phyloP scores from a whole-genome alignment of 1,140 invertebrate species.

The Pseudomyrmex flavicornis region DNA sequence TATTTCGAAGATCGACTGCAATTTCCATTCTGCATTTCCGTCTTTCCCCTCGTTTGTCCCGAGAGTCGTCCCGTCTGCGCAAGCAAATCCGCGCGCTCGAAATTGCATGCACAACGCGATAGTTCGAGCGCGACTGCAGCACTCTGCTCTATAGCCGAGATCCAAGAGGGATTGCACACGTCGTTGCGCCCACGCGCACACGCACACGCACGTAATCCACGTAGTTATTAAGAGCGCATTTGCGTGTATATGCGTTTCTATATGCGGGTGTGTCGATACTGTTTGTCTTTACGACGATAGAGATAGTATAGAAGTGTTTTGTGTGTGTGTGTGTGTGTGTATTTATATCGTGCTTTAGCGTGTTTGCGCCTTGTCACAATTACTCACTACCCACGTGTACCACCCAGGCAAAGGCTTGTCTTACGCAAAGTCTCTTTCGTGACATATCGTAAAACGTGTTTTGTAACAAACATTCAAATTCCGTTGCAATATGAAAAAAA shows the following conservation, averaged over 20 bases:
- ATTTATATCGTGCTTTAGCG: not conserved
- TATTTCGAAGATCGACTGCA: constrained; percentile 11
- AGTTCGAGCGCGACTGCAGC: constrained; percentile 28
- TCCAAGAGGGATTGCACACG: constrained; percentile 2
- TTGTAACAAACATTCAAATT: constrained; percentile 46
- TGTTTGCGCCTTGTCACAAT: constrained; percentile 70
- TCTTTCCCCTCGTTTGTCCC: constrained; percentile 5
- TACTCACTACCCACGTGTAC: constrained; percentile 63
- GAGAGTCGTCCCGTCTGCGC: not conserved
- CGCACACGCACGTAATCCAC: constrained; percentile 32
- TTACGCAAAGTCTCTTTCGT: not conserved
- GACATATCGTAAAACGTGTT: constrained; percentile 8
- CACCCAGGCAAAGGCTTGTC: constrained; percentile 39
- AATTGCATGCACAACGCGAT: constrained; percentile 25
- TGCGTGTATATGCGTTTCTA: not conserved
- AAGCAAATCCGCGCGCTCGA: not conserved
- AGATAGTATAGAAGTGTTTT: not conserved
- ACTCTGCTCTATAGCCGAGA: constrained; percentile 13
- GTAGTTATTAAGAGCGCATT: not conserved
- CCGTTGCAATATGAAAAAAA: not conserved
- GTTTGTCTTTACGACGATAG: not conserved
- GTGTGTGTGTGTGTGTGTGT: constrained; percentile 3
- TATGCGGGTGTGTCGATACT: constrained; percentile 1
- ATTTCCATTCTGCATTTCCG: constrained; percentile 50
- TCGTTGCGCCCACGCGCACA: constrained; percentile 13